Conservation (phyloP, 1,140 invertebrate species). For the Papilio polytes region DNA sequence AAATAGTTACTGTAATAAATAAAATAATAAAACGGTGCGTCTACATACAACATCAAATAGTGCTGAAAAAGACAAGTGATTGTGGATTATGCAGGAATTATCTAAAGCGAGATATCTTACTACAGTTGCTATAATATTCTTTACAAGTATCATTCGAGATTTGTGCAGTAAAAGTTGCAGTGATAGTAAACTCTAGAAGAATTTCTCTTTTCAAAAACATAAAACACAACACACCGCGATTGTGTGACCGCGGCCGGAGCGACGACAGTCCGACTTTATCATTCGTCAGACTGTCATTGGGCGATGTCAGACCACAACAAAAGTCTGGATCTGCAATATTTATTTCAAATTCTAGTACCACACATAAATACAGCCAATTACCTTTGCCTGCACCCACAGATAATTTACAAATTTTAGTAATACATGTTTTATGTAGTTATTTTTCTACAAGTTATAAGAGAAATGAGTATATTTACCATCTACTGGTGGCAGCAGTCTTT, state of each 20-base stretch:
- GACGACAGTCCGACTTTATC: constrained; percentile 84
- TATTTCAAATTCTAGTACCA: constrained; percentile 42
- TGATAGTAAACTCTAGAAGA: constrained; percentile 41
- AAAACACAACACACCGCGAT: constrained; percentile 86
- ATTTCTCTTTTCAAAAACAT: constrained; percentile 83
- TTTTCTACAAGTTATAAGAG: constrained; percentile 10
- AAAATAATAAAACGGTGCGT: constrained; percentile 38
- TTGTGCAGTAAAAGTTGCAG: constrained; percentile 46
- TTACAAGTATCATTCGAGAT: constrained; percentile 36
- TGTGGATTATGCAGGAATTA: constrained; percentile 40
- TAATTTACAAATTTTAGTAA: not conserved
- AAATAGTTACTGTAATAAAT: constrained; percentile 22
- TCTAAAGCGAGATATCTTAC: constrained; percentile 49
- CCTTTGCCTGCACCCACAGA: not conserved
- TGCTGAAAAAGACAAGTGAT: constrained; percentile 48
- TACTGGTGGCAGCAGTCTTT: constrained; percentile 93
- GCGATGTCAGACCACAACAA: constrained; percentile 92
- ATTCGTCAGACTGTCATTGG: constrained; percentile 85
- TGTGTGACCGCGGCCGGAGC: constrained; percentile 86
- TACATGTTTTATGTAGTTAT: not conserved
- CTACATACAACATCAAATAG: constrained; percentile 50
- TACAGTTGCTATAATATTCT: constrained; percentile 42
- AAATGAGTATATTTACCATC: constrained; percentile 86
- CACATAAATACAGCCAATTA: not conserved
- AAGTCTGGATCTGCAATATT: constrained; percentile 94